A percentile compares a stretch with the other conserved stretches of the same genome.
Conservation (phyloP, 2,797 vertebrate species). For the Anabacerthia variegaticeps region DNA sequence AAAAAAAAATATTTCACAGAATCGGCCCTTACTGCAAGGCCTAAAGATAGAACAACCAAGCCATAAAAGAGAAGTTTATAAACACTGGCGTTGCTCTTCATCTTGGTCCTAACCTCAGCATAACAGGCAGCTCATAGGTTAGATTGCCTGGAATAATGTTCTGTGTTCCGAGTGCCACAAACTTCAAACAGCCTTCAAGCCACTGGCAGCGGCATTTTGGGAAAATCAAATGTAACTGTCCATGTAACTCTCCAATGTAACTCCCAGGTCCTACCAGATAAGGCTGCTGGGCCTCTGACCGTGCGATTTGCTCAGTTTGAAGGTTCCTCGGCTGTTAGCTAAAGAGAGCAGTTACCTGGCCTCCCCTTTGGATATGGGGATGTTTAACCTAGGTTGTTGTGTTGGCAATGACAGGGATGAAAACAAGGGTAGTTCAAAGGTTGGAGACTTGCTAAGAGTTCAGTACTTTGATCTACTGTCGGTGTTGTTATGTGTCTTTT, state of each 20-base stretch:
- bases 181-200: neutral
- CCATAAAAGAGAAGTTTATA: neutral
- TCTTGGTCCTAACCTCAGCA: neutral
- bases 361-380: constrained; percentile 46
- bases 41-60: neutral
- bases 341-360: neutral
- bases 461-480: constrained; percentile 78
- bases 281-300: neutral
- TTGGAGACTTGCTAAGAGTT: constrained; percentile 70
- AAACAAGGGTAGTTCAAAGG: constrained; percentile 76
- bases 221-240: neutral
- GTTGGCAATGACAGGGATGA: constrained; percentile 70
- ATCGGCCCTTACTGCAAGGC: neutral
- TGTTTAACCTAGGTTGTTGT: constrained; percentile 70
- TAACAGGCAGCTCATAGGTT: neutral
- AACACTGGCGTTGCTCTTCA: constrained; percentile 6
- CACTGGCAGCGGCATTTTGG: neutral
- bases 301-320: neutral
- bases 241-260: neutral
- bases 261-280: neutral
- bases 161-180: neutral
- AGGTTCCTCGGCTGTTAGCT: neutral
- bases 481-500: constrained; percentile 63
- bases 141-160: neutral
- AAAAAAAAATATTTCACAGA: neutral